Percentiles rank a stretch among this genome's conserved stretches.
These are phyloP conservation scores for Pelvicachromis taeniatus DNA, from an alignment of 2,113 vertebrate genomes.

Conservation along the genomic window DNA sequence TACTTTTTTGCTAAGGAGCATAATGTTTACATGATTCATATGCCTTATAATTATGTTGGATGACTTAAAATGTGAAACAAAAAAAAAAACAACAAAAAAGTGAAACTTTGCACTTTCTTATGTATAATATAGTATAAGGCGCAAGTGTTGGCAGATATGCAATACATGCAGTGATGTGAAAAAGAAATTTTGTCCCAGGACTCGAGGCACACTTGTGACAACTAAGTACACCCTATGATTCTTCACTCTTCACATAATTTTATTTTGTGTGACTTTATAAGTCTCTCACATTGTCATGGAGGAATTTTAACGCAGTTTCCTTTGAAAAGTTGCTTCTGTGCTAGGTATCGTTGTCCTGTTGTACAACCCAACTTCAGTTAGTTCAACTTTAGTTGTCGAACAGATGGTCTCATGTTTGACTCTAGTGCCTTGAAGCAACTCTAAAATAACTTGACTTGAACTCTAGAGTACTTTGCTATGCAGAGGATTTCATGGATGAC, in stretches of 20 bases:
- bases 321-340: neutral
- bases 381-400: too few species aligned
- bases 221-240: neutral
- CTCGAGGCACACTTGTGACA: neutral
- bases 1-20: neutral
- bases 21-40: neutral
- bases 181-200: neutral
- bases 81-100: too few species aligned
- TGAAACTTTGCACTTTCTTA: neutral
- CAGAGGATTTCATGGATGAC: too few species aligned
- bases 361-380: too few species aligned
- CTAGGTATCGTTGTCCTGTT: too few species aligned
- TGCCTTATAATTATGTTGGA: neutral
- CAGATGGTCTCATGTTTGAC: too few species aligned
- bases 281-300: neutral
- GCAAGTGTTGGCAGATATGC: neutral
- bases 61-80: neutral
- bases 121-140: neutral
- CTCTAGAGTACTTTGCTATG: too few species aligned
- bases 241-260: neutral
- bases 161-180: neutral
- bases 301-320: neutral
- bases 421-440: too few species aligned
- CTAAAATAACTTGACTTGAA: too few species aligned
- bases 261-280: neutral